Evolutionary conservation across 2,113 vertebrate species (phyloP).

Genomic region (Poeciliopsis prolifica): DNA sequence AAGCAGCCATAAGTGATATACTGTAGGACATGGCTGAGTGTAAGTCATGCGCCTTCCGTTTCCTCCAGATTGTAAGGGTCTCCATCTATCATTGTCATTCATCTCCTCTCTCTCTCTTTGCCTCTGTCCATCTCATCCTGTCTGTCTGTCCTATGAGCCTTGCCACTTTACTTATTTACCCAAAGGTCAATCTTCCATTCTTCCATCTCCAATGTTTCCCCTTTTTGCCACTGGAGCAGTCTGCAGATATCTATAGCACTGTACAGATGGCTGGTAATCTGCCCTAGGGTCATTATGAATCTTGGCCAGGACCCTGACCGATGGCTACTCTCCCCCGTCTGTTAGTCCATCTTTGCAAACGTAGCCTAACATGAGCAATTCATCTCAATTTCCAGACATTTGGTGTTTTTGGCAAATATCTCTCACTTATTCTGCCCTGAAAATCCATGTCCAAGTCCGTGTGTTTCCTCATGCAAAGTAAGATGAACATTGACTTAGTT

Average conservation of each 20-base stretch:
- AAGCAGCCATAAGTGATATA: conserved; percentile 80
- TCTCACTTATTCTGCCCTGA: conserved; percentile 41
- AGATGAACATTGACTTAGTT: conserved; percentile 48
- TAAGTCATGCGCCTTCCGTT: conserved; percentile 79
- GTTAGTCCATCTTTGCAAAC: conserved; percentile 66
- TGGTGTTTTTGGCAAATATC: conserved; percentile 64
- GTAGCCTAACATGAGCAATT: conserved; percentile 65
- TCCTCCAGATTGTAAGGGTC: conserved; percentile 75
- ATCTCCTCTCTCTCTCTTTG: conserved; percentile 48
- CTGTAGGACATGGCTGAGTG: conserved; percentile 75
- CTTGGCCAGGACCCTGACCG: conserved; percentile 67
- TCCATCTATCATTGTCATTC: conserved; percentile 75
- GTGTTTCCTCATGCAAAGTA: conserved; percentile 52
- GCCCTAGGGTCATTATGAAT: conserved; percentile 74
- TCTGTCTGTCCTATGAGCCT: conserved; percentile 57
- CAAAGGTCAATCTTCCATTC: conserved; percentile 73
- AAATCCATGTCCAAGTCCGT: conserved; percentile 58
- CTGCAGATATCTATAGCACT: conserved; percentile 61
- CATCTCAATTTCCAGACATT: conserved; percentile 69
- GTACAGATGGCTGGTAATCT: conserved; percentile 77
- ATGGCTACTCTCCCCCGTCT: conserved; percentile 61
- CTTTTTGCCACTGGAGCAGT: conserved; percentile 45
- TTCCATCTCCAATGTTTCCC: conserved; percentile 49
- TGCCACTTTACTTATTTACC: conserved; percentile 67
- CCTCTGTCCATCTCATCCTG: conserved; percentile 56